Conservation (phyloP, 2,113 vertebrate species). For the Periophthalmus modestus region DNA sequence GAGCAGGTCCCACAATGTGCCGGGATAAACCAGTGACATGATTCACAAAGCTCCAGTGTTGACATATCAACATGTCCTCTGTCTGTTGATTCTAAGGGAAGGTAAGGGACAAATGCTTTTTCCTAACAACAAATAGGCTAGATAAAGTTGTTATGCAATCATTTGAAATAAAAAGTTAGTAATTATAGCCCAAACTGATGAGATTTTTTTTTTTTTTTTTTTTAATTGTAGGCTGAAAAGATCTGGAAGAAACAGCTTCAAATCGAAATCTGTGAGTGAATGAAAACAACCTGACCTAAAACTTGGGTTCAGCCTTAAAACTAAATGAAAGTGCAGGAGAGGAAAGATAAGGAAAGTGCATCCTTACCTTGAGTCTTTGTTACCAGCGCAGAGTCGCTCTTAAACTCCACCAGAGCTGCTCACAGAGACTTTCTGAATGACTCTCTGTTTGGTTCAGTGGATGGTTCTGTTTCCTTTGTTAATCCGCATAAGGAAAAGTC, state of each 20-base stretch:
- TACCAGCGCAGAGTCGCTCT: neutral
- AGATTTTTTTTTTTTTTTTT: neutral
- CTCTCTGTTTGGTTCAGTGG: neutral
- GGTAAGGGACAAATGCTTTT: neutral
- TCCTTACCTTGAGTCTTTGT: slow-evolving; percentile 8
- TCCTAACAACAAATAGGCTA: neutral
- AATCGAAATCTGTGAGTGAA: neutral
- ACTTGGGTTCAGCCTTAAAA: neutral
- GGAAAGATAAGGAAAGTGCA: no score
- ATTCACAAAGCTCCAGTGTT: slow-evolving; percentile 19
- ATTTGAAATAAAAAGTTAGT: neutral
- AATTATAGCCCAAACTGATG: no score
- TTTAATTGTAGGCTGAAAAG: neutral
- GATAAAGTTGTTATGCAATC: neutral
- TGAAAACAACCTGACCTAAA: neutral
- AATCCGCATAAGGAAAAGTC: neutral
- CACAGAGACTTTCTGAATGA: neutral
- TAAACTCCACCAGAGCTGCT: neutral
- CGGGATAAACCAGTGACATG: neutral
- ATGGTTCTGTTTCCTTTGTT: neutral
- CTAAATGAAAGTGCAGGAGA: neutral
- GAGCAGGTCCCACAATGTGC: neutral
- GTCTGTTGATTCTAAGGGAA: slow-evolving; percentile 27
- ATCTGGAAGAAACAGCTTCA: neutral
- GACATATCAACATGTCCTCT: slow-evolving; percentile 50